Conservation (phyloP, 2,888 invertebrate genomes). For the Dolichomitus sp. region DNA sequence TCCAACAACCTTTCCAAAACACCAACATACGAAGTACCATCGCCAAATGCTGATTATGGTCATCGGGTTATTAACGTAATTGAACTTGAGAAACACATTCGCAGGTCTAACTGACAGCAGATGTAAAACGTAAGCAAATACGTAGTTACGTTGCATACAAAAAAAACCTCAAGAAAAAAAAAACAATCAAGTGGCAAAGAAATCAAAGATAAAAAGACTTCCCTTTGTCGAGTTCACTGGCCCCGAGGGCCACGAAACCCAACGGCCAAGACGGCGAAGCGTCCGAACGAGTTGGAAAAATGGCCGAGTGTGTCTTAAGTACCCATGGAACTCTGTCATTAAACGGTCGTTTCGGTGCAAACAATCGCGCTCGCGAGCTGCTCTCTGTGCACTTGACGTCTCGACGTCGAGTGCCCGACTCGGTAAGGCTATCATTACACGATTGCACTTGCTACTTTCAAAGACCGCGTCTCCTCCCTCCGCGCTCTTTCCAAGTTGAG, state of each 20-base stretch:
- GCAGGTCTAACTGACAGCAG: not conserved
- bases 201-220: slow-evolving; percentile 13
- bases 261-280: slow-evolving; percentile 12
- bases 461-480: slow-evolving; percentile 33
- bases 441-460: slow-evolving; percentile 59
- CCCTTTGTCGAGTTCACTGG: not conserved
- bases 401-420: slow-evolving; percentile 49
- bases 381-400: slow-evolving; percentile 44
- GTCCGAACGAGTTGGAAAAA: slow-evolving; percentile 45
- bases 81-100: not conserved
- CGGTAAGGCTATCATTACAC: slow-evolving; percentile 61
- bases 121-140: not conserved
- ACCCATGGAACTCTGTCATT: slow-evolving; percentile 67
- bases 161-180: not conserved
- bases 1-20: not conserved
- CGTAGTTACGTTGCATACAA: not conserved
- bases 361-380: slow-evolving; percentile 66
- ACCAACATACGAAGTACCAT: not conserved
- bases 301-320: slow-evolving; percentile 60
- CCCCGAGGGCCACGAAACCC: not conserved
- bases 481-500: slow-evolving; percentile 4
- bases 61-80: not conserved
- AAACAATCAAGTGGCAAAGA: not conserved
- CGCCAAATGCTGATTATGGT: not conserved
- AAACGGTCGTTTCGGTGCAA: slow-evolving; percentile 72